Conservation (phyloP, 2,888 invertebrate genomes). For the Acanthosepion lycidas region DNA sequence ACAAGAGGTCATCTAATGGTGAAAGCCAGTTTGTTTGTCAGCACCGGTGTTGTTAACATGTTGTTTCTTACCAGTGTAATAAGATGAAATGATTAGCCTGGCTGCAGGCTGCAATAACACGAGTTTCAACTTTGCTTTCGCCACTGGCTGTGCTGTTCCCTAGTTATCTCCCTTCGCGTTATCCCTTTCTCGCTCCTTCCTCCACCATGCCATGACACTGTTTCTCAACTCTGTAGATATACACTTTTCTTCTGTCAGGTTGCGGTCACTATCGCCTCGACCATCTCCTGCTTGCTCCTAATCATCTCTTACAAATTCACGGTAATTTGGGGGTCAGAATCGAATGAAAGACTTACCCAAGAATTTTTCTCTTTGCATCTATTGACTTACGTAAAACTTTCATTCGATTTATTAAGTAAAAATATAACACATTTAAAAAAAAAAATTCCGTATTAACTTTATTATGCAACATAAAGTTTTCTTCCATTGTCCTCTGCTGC, state of each 20-base stretch:
- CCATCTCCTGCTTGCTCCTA: neutral
- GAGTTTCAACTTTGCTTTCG: neutral
- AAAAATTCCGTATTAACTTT: no score
- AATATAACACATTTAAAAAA: no score
- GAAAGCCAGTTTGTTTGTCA: slow-evolving; percentile 40
- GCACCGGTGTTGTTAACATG: slow-evolving; percentile 36
- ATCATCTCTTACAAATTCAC: neutral
- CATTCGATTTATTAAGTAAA: no score
- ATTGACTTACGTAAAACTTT: neutral
- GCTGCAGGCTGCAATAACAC: slow-evolving; percentile 39
- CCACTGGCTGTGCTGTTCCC: neutral
- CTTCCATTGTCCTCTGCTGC: no score
- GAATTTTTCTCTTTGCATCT: neutral
- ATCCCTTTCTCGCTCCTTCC: neutral
- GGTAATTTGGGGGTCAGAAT: neutral
- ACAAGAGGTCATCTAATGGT: slow-evolving; percentile 8
- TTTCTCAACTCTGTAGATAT: neutral
- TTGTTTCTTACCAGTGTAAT: slow-evolving; percentile 36
- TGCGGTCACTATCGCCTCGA: neutral
- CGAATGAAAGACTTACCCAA: neutral
- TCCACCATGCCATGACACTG: neutral
- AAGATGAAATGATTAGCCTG: neutral
- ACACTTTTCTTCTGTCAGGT: neutral
- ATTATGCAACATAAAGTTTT: no score
- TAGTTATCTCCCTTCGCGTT: neutral